Percentiles rank a stretch among this genome's conserved stretches.
These are phyloP conservation scores for Beris morrisii DNA, from an alignment of 2,888 invertebrate species.

Conservation along the genomic window DNA sequence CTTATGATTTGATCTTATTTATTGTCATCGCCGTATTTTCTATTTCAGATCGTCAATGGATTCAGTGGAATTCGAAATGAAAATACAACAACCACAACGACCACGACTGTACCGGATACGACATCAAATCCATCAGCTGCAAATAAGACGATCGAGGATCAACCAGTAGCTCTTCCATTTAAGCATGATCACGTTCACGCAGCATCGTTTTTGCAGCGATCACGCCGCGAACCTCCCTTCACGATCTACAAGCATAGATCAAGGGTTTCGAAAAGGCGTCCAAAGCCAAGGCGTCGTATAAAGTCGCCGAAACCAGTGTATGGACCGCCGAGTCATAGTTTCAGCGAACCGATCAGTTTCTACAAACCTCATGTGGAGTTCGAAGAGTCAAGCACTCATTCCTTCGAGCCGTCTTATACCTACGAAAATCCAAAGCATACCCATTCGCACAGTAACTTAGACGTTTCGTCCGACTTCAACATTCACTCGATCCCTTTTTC, in stretches of 20 bases:
- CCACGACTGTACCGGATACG: conserved; percentile 33
- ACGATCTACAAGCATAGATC: conserved; percentile 44
- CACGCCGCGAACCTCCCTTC: conserved; percentile 50
- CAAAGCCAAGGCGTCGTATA: conserved; percentile 44
- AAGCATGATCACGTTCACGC: too few relatives aligned
- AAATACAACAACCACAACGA: conserved; percentile 6
- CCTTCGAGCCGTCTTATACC: conserved; percentile 41
- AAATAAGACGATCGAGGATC: conserved; percentile 6
- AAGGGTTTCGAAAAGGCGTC: conserved; percentile 43
- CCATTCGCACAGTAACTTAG: not conserved
- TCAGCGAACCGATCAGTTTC: conserved; percentile 41
- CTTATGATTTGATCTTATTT: not conserved
- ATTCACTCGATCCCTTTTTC: conserved; percentile 44
- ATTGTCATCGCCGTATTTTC: not conserved
- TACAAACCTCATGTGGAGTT: conserved; percentile 40
- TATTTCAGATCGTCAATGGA: conserved; percentile 8
- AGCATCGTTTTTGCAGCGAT: conserved; percentile 38
- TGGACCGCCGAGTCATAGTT: conserved; percentile 44
- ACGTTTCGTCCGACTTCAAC: conserved; percentile 36
- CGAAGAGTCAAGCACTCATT: conserved; percentile 25
- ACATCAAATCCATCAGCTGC: conserved; percentile 44
- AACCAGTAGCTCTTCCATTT: conserved; percentile 37
- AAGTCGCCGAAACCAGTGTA: conserved; percentile 48
- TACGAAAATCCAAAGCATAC: not conserved
- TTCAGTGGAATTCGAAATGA: not conserved